Evolutionary conservation across 2,113 vertebrate species (phyloP).

Genomic region (Pygoscelis antarcticus): DNA sequence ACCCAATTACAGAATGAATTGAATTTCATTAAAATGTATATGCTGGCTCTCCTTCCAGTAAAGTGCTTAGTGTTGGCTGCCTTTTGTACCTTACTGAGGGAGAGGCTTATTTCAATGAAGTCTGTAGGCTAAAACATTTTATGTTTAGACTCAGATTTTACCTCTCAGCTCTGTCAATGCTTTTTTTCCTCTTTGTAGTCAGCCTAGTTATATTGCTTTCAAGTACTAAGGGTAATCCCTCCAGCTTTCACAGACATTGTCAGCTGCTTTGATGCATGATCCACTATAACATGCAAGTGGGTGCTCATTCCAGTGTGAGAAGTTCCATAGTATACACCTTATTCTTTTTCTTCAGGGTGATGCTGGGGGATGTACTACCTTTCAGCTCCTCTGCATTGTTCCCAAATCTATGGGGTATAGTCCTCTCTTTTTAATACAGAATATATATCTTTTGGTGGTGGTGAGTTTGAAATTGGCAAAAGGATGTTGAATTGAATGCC

Average conservation of each 20-base stretch:
- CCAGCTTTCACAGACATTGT: conserved; percentile 35
- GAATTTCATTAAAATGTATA: conserved; percentile 65
- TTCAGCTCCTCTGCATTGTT: neutral
- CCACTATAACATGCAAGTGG: neutral
- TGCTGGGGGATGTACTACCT: neutral
- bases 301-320: neutral
- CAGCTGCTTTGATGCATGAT: conserved; percentile 52
- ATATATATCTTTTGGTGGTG: neutral
- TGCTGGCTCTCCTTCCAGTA: neutral
- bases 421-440: neutral
- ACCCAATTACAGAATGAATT: conserved; percentile 72
- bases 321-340: neutral
- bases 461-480: neutral
- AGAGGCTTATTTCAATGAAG: conserved; percentile 35
- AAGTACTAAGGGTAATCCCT: conserved; percentile 45
- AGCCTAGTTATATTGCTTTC: conserved; percentile 44
- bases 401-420: neutral
- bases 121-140: conserved; percentile 19
- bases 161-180: neutral
- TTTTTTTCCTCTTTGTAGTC: conserved; percentile 6
- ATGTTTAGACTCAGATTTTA: conserved; percentile 36
- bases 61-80: conserved; percentile 6
- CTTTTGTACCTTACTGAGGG: conserved; percentile 36
- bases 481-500: neutral
- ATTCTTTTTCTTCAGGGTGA: neutral